Evolutionary conservation across 2,888 invertebrate genomes (phyloP).

Genomic region (Halictus ligatus): DNA sequence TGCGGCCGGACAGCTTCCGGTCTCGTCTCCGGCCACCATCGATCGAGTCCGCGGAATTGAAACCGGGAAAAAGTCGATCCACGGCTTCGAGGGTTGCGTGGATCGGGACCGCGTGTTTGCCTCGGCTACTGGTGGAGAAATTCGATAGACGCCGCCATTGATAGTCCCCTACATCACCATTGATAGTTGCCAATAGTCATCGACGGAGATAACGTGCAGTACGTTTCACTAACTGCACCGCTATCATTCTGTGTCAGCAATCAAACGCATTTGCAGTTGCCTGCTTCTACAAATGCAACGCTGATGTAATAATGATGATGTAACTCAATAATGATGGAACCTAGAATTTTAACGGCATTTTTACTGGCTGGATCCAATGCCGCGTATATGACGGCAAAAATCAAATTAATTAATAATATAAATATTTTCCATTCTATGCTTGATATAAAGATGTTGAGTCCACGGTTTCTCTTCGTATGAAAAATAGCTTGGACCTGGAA

Average conservation of each 20-base stretch:
- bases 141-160: not conserved
- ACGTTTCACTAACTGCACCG: not conserved
- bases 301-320: too few relatives aligned
- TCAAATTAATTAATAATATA: too few relatives aligned
- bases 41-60: not conserved
- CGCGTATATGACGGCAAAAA: too few relatives aligned
- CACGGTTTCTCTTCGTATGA: too few relatives aligned
- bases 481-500: too few relatives aligned
- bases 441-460: too few relatives aligned
- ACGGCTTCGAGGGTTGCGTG: not conserved
- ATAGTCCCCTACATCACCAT: not conserved
- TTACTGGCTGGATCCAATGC: too few relatives aligned
- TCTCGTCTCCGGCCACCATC: not conserved
- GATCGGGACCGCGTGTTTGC: not conserved
- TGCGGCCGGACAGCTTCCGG: conserved; percentile 1
- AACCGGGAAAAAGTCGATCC: not conserved
- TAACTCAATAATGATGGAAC: too few relatives aligned
- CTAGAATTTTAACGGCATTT: too few relatives aligned
- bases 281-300: too few relatives aligned
- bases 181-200: not conserved
- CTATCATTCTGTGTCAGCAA: not conserved
- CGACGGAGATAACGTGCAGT: not conserved
- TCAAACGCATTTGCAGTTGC: not conserved
- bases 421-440: too few relatives aligned
- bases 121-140: not conserved